These are phyloP conservation scores for Gymnocheta viridis DNA, from an alignment of 2,888 invertebrate genomes.

Conservation along the genomic window DNA sequence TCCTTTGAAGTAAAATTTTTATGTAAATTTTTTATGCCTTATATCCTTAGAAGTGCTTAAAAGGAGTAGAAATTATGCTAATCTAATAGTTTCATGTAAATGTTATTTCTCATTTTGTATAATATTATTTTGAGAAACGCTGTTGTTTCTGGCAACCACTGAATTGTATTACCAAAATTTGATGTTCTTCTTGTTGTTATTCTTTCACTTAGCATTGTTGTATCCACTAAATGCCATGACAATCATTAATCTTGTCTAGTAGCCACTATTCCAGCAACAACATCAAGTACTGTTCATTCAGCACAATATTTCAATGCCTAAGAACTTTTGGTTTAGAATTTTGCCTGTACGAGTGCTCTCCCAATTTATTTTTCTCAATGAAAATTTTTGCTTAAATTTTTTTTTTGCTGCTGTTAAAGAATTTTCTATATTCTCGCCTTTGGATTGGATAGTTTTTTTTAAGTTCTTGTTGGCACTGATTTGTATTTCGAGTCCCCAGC, in stretches of 20 bases:
- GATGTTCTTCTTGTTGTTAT: constrained; percentile 31
- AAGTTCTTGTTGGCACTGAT: constrained; percentile 50
- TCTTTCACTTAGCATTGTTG: constrained; percentile 54
- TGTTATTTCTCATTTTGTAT: too few species aligned
- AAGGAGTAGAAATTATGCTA: too few species aligned
- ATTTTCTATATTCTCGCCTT: constrained; percentile 45
- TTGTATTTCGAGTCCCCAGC: constrained; percentile 56
- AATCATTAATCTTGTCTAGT: constrained; percentile 65
- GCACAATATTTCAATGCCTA: constrained; percentile 34
- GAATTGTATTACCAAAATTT: constrained; percentile 18
- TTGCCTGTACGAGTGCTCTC: constrained; percentile 30
- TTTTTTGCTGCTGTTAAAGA: constrained; percentile 12
- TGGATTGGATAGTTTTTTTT: not conserved
- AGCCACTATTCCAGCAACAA: constrained; percentile 21
- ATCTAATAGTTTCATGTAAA: too few species aligned
- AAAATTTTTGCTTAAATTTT: constrained; percentile 31
- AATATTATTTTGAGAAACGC: not conserved
- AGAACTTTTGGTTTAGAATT: constrained; percentile 51
- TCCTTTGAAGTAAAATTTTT: too few species aligned
- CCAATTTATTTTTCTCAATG: constrained; percentile 43
- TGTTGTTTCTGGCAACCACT: not conserved
- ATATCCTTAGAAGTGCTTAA: too few species aligned
- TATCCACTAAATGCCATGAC: constrained; percentile 67
- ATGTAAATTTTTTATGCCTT: too few species aligned
- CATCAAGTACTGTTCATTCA: not conserved